Evolutionary conservation across 2,797 vertebrate species (phyloP), one percentile per base, ranked within the genome.

Genomic region (Limnodromus scolopaceus): DNA sequence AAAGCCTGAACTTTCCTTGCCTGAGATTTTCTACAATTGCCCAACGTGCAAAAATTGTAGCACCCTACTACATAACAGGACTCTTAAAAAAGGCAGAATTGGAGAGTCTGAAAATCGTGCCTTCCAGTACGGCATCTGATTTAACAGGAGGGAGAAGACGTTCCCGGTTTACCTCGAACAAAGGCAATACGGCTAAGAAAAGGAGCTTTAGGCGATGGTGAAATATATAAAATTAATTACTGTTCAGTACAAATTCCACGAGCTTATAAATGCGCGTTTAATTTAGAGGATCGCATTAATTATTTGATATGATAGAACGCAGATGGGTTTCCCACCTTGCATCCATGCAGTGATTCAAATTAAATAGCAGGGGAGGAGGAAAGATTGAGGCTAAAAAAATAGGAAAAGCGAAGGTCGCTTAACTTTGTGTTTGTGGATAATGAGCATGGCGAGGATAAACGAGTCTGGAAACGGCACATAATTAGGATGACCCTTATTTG

Each of bases 401-500:
- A 79, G 36, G 27, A 58, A 70, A 87, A 41, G 54, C 7, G 38
- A 91, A 58, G 68, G 60, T 82, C 43, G 17, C 34, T 78, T 88
- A 70, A 89, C 71, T 93, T 78, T 32, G 18, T 68, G 25, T 75
- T 92, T 72, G 63, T 36, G 87, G 54, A 49, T 86, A 85, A 36
- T 11, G 57, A 60, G 10, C 8, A 19, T 1, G 65, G 72, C 1
- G 57, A 94, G 83, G 69, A 81, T 41, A 93, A 93, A 81, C 5
- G 34, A 65, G 51, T 55, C 65, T 90, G 84, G 75, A 79, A 93
- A 68, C 8, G 32, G 45, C 76, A 71, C 25, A 10, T 48, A 78
- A 84, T 93, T 70, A 61, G 69, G 75, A 80, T 91, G 87, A 92
- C 84, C 87, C 87, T 92, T 92, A 61, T 85, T 91, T 95, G 89